Evolutionary conservation across 92 coral and sea anemone species (phyloP).

Genomic region (Zoanthus sansibaricus): DNA sequence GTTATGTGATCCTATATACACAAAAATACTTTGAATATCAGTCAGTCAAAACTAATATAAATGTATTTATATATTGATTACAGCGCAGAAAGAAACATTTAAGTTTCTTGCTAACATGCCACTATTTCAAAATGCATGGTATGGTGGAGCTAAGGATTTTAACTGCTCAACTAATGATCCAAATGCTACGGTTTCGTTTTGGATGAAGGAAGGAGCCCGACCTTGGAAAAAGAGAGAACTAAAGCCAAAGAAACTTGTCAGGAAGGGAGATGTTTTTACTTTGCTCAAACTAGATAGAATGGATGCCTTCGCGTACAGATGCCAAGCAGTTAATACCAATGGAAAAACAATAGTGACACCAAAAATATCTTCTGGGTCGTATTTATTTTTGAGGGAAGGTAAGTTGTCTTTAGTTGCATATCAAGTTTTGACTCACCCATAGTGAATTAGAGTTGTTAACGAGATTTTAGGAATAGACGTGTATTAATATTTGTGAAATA

Average conservation of each 20-base stretch:
- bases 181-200: background rate
- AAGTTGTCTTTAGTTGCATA: background rate
- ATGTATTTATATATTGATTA: too few species aligned
- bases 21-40: too few species aligned
- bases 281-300: background rate
- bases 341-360: background rate
- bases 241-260: conserved; percentile 6
- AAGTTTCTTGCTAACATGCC: background rate
- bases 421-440: too few species aligned
- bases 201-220: background rate
- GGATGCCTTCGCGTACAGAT: background rate
- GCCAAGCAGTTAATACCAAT: background rate
- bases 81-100: background rate
- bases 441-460: too few species aligned
- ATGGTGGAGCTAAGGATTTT: background rate
- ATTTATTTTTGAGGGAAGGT: background rate
- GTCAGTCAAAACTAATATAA: background rate
- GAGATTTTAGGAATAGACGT: too few species aligned
- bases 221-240: background rate
- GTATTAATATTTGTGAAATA: too few species aligned
- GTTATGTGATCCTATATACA: background rate
- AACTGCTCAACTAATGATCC: conserved; percentile 31
- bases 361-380: background rate
- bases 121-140: too few species aligned
- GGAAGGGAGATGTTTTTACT: conserved; percentile 12